Conservation (phyloP, 1,140 invertebrate genomes). For the Aphaenogaster rudis region DNA sequence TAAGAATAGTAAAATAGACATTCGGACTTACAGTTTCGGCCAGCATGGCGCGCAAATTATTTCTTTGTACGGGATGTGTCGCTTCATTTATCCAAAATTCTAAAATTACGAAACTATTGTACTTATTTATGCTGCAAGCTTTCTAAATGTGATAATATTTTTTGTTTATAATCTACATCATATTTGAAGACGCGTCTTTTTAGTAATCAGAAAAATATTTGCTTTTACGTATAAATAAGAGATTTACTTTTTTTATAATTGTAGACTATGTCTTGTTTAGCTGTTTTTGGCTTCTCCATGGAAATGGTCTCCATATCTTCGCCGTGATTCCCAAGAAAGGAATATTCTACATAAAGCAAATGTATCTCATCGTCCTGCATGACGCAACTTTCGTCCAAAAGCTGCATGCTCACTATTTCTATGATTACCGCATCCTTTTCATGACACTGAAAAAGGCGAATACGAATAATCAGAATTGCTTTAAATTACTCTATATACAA, state of each 20-base stretch:
- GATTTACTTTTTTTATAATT: slow-evolving; percentile 75
- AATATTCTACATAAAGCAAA: slow-evolving; percentile 77
- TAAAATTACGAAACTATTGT: slow-evolving; percentile 52
- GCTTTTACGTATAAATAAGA: not conserved
- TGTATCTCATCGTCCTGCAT: slow-evolving; percentile 61
- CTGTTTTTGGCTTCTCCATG: slow-evolving; percentile 57
- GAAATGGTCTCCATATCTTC: slow-evolving; percentile 78
- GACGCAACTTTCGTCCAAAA: slow-evolving; percentile 69
- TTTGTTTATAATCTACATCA: not conserved
- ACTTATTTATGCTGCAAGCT: not conserved
- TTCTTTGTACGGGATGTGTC: slow-evolving; percentile 71
- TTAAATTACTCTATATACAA: not conserved
- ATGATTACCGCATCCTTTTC: slow-evolving; percentile 68
- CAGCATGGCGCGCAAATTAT: slow-evolving; percentile 78
- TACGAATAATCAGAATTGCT: not conserved
- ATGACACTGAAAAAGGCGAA: slow-evolving; percentile 7
- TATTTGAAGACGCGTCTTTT: not conserved
- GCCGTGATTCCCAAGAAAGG: slow-evolving; percentile 76
- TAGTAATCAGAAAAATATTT: not conserved
- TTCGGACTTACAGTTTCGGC: slow-evolving; percentile 73
- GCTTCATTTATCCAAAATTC: slow-evolving; percentile 78
- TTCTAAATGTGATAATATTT: not conserved
- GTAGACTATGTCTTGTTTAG: slow-evolving; percentile 68
- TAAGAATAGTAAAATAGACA: slow-evolving; percentile 80
- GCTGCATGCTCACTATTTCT: slow-evolving; percentile 73